Evolutionary conservation across 2,888 invertebrate species (phyloP), one percentile per base, ranked within the genome.

Genomic region (Beris chalybata): DNA sequence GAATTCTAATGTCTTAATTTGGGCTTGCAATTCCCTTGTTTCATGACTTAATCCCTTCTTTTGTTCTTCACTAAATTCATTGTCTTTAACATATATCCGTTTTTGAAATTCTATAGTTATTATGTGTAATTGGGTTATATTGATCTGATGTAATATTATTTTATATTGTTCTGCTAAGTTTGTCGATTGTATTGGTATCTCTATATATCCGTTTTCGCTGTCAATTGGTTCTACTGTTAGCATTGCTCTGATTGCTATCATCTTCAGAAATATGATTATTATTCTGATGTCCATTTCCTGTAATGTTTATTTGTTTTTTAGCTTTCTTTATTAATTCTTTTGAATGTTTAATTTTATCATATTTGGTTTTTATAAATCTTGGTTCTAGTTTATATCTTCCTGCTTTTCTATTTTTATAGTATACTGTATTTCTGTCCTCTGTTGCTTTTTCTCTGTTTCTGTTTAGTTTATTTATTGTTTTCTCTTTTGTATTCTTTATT

Each of bases 201-300:
- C 44, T 44, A 44, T 12, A 44, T 44, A 44, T 12, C 44, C 44
- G 2, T n/a, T n/a, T n/a, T 44, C 44, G n/a, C n/a, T 44, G n/a
- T 44, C n/a, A 12, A 44, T 44, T 44, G 44, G 44, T 44, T 44
- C 44, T n/a, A 44, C 44, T 44, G 44, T 44, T n/a, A 44, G 44
- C n/a, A n/a, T 44, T 44, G 44, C 44, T 44, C 44, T 44, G 11
- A n/a, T 44, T 44, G n/a, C 44, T 44, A n/a, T 44, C n/a, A 44
- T 12, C 44, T 12, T 44, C 44, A 44, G 9, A 9, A 44, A 12
- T 44, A 44, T 9, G 22, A 22, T 22, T 22, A 22, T 22, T 22
- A 22, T 22, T 22, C 22, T 22, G 22, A 22, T 22, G 22, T 22
- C 22, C 22, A 22, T 22, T 22, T 22, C 22, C 22, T 22, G 22